phyloP scores from a whole-genome alignment of 2,888 invertebrate genomes.

The Melieria picta region DNA sequence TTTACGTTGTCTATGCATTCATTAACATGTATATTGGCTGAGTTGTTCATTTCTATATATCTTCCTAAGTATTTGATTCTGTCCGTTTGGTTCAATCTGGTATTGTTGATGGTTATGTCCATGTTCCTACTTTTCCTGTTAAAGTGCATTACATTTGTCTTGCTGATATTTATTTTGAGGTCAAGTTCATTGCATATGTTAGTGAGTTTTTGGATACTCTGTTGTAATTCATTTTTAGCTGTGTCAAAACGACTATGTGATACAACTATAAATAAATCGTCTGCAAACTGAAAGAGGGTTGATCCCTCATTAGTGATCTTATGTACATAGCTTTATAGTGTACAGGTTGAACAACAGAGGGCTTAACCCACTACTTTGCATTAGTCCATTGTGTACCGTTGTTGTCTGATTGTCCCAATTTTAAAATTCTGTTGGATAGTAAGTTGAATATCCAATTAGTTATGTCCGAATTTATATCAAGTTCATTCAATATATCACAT shows the following conservation, averaged over 20 bases:
- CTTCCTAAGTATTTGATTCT: no score
- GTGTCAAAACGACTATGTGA: constrained; percentile 1
- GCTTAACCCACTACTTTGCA: constrained; percentile 29
- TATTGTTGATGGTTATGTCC: no score
- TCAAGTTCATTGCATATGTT: neutral
- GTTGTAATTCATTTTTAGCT: neutral
- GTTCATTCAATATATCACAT: no score
- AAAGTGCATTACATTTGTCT: constrained; percentile 13
- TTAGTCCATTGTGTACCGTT: constrained; percentile 19
- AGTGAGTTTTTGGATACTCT: neutral
- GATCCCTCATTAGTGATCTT: constrained; percentile 6
- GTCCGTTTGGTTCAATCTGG: no score
- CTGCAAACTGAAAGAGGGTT: constrained; percentile 30
- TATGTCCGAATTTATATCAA: neutral
- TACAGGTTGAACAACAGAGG: constrained; percentile 25
- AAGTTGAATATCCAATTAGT: constrained; percentile 24
- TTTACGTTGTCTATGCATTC: no score
- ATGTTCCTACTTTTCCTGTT: neutral
- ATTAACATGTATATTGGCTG: no score
- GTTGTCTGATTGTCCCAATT: constrained; percentile 8
- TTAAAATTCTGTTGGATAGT: neutral
- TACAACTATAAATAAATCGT: constrained; percentile 28
- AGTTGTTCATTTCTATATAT: no score
- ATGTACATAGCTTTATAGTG: constrained; percentile 15
- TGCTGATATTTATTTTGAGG: constrained; percentile 6